Conservation (phyloP, 1,140 invertebrate species). For the Trichomalopsis sarcophagae region DNA sequence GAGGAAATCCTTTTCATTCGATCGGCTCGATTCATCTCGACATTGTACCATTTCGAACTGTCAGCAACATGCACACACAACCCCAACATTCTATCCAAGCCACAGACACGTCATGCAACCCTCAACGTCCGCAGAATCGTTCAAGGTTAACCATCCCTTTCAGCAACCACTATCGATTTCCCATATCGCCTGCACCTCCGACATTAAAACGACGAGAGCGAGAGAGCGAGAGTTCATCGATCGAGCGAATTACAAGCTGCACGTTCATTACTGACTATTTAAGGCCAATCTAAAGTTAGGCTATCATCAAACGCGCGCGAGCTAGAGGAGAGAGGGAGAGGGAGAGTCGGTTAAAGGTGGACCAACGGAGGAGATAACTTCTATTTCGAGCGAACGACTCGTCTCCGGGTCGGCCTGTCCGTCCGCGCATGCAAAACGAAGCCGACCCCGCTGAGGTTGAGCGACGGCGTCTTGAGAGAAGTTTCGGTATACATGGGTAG, state of each 20-base stretch:
- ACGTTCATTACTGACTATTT: slow-evolving; percentile 24
- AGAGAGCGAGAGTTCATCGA: slow-evolving; percentile 42
- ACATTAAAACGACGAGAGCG: neutral
- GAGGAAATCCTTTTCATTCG: neutral
- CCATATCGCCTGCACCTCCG: neutral
- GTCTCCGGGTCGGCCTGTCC: neutral
- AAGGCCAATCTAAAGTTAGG: slow-evolving; percentile 41
- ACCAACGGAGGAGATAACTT: slow-evolving; percentile 33
- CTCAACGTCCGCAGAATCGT: neutral
- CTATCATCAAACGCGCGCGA: slow-evolving; percentile 38
- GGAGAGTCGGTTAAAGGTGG: neutral
- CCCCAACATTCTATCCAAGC: neutral
- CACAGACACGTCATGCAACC: neutral
- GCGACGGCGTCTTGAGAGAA: neutral
- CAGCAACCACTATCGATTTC: neutral
- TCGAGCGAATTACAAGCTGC: slow-evolving; percentile 29
- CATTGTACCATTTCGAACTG: no score
- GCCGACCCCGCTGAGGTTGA: neutral
- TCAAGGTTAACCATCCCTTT: neutral
- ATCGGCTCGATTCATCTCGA: no score
- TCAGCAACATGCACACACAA: neutral
- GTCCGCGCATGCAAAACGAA: neutral
- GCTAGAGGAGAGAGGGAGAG: neutral
- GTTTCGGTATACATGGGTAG: neutral
- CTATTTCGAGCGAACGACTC: slow-evolving; percentile 29